Evolutionary conservation across 2,797 vertebrate species (phyloP).

Genomic region (Microcaecilia unicolor): DNA sequence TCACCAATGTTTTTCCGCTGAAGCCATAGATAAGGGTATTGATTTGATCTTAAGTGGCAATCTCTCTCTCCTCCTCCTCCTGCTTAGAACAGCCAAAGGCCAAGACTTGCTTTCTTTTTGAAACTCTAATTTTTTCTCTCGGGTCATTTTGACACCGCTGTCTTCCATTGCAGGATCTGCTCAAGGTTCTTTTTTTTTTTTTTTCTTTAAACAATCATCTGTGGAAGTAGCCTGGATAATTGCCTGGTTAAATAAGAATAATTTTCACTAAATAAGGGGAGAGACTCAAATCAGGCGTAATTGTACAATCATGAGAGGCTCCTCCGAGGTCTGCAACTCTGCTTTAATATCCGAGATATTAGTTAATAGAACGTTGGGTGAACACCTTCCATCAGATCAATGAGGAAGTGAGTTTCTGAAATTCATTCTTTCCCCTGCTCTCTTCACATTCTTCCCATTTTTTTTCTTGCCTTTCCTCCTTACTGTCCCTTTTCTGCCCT

Average conservation of each 20-base stretch:
- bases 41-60: not conserved
- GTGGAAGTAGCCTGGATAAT: no score
- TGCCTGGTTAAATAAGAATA: not conserved
- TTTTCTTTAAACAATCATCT: no score
- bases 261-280: slow-evolving; percentile 1
- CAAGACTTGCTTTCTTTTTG: not conserved
- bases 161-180: not conserved
- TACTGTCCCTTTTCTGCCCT: not conserved
- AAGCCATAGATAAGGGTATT: not conserved
- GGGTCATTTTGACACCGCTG: not conserved
- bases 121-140: not conserved
- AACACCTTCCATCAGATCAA: no score
- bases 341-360: not conserved
- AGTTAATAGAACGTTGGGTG: no score
- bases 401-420: no score
- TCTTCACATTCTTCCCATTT: not conserved
- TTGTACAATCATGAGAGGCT: slow-evolving; percentile 5
- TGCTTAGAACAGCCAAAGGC: not conserved
- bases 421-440: no score
- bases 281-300: not conserved
- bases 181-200: no score
- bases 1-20: no score
- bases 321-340: not conserved
- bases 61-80: not conserved
- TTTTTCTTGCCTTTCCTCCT: not conserved